These are phyloP conservation scores for Tringa solitaria DNA, from an alignment of 2,113 vertebrate species.

Conservation along the genomic window DNA sequence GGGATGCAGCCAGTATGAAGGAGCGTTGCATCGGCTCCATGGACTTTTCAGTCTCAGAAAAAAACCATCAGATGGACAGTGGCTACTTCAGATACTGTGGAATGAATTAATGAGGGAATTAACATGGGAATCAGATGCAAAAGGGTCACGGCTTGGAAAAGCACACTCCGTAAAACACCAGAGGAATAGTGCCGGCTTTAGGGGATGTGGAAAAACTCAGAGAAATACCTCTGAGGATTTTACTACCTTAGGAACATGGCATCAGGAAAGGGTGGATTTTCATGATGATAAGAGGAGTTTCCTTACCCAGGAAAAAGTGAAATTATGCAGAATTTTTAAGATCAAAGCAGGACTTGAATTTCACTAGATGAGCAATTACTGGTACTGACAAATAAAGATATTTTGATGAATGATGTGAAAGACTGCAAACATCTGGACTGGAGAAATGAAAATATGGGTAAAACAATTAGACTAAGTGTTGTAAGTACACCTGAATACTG, in stretches of 20 bases:
- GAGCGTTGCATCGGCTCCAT: rapidly evolving
- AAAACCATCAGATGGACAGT: neutral
- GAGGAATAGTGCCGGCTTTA: neutral
- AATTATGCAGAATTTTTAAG: neutral
- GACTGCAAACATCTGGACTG: neutral
- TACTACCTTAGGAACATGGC: neutral
- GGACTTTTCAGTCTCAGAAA: neutral
- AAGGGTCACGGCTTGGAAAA: neutral
- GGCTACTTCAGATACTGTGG: neutral
- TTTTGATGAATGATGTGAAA: neutral
- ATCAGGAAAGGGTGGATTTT: neutral
- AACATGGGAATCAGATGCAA: neutral
- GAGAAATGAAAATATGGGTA: neutral
- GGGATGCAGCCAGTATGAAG: neutral
- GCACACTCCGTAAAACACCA: neutral
- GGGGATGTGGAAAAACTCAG: neutral
- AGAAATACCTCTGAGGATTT: neutral
- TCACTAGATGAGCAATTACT: neutral
- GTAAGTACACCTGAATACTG: neutral
- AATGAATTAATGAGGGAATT: neutral
- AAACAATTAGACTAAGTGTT: neutral
- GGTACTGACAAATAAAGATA: neutral
- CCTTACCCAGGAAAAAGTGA: neutral
- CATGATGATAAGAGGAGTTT: neutral
- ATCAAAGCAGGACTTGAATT: neutral